A percentile compares a stretch with the other conserved stretches of the same genome.
Conservation (phyloP, 2,113 vertebrate species). For the Chionis minor region DNA sequence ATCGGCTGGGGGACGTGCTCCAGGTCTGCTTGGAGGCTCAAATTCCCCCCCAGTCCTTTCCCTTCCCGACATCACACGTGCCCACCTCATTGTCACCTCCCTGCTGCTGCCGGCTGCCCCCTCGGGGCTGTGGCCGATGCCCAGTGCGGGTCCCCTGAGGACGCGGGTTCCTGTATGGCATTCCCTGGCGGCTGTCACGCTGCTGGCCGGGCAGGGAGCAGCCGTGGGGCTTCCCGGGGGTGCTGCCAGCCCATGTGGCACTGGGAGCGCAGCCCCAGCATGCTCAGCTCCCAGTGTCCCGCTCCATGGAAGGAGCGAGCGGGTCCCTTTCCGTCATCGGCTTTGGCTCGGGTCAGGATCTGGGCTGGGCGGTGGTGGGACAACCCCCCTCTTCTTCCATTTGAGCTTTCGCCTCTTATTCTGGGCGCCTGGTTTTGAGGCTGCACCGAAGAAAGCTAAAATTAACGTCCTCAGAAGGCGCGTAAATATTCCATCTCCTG, state of each 20-base stretch:
- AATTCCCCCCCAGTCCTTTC: neutral
- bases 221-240: neutral
- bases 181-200: neutral
- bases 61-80: neutral
- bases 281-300: rapidly evolving
- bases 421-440: neutral
- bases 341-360: neutral
- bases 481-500: neutral
- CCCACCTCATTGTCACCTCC: neutral
- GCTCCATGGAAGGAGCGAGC: neutral
- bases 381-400: neutral
- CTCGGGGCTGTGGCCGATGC: neutral
- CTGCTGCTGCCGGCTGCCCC: neutral
- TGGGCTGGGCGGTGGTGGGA: neutral
- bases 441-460: neutral
- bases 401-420: neutral
- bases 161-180: rapidly evolving
- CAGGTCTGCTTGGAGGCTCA: neutral
- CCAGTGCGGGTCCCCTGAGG: neutral
- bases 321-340: neutral
- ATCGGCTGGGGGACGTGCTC: neutral
- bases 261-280: rapidly evolving
- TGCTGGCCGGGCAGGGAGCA: neutral
- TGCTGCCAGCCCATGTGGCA: neutral
- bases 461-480: neutral